phyloP scores from a whole-genome alignment of 2,888 invertebrate genomes.

The Pyrochroa serraticornis region DNA sequence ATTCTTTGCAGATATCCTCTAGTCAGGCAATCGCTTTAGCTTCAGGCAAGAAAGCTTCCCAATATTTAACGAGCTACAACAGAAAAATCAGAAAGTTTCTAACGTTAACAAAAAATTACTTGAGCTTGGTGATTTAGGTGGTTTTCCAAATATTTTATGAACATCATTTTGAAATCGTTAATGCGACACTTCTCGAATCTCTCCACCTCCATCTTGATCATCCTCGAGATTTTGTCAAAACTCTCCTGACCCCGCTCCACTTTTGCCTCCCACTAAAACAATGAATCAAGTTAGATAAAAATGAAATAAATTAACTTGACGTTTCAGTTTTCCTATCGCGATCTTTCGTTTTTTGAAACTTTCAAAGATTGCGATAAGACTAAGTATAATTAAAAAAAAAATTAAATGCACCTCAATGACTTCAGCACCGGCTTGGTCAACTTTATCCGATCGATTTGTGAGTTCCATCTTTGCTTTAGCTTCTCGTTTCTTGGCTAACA shows the following conservation, averaged over 20 bases:
- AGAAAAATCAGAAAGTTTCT: constrained; percentile 12
- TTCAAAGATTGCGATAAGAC: no score
- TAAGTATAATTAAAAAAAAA: no score
- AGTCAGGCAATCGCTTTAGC: constrained; percentile 89
- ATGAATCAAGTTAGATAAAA: constrained; percentile 3
- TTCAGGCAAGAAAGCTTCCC: constrained; percentile 96
- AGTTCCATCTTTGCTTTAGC: constrained; percentile 91
- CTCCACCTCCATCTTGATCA: constrained; percentile 93
- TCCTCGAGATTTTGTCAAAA: constrained; percentile 92
- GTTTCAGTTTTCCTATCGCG: not conserved
- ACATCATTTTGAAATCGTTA: constrained; percentile 86
- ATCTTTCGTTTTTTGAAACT: no score
- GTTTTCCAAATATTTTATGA: constrained; percentile 91
- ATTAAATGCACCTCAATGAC: constrained; percentile 78
- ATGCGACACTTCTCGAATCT: constrained; percentile 88
- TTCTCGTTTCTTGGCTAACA: constrained; percentile 92
- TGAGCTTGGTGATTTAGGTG: constrained; percentile 94
- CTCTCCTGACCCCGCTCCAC: constrained; percentile 97
- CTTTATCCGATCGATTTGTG: constrained; percentile 87
- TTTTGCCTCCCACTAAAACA: constrained; percentile 86
- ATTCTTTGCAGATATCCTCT: constrained; percentile 55
- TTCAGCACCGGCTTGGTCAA: constrained; percentile 86
- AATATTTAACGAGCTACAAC: constrained; percentile 84
- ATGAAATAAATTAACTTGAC: no score
- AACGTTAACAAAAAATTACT: constrained; percentile 59